These are phyloP conservation scores for Phalloptychus januarius DNA, from an alignment of 2,797 vertebrate genomes.

Conservation along the genomic window DNA sequence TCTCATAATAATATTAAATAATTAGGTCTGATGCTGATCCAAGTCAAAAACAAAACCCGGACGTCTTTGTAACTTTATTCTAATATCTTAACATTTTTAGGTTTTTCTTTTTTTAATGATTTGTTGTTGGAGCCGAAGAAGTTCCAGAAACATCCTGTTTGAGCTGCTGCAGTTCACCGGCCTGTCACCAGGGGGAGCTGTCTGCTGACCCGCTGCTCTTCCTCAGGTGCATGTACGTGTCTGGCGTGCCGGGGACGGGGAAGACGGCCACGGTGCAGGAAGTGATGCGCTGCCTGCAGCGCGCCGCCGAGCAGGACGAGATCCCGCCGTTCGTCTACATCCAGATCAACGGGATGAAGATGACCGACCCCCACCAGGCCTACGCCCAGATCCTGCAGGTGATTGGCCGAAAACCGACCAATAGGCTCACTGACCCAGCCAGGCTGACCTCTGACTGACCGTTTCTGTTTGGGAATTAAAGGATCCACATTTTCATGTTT, in stretches of 20 bases:
- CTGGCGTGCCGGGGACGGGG: conserved; percentile 95
- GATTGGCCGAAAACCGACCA: neutral
- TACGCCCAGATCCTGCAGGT: conserved; percentile 92
- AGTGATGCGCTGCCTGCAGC: conserved; percentile 87
- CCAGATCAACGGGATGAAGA: conserved; percentile 98
- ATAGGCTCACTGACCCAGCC: neutral
- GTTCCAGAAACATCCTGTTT: no score
- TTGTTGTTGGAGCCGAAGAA: neutral
- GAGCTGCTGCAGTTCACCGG: neutral
- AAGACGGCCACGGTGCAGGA: conserved; percentile 96
- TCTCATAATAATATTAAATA: neutral
- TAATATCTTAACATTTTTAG: neutral
- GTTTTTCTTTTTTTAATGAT: neutral
- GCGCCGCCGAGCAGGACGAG: conserved; percentile 82
- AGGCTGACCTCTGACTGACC: neutral
- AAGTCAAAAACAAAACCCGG: no score
- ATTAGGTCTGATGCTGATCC: no score
- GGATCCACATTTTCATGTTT: neutral
- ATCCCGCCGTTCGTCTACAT: conserved; percentile 86
- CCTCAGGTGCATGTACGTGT: conserved; percentile 96
- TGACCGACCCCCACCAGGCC: conserved; percentile 96
- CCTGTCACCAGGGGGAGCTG: neutral
- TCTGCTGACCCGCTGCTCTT: fast-evolving
- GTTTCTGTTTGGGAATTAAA: neutral
- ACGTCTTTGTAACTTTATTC: neutral